A percentile compares a stretch with the other conserved stretches of the same genome.
phyloP scores from a whole-genome alignment of 2,888 invertebrate species.

The Eupeodes latifasciatus region DNA sequence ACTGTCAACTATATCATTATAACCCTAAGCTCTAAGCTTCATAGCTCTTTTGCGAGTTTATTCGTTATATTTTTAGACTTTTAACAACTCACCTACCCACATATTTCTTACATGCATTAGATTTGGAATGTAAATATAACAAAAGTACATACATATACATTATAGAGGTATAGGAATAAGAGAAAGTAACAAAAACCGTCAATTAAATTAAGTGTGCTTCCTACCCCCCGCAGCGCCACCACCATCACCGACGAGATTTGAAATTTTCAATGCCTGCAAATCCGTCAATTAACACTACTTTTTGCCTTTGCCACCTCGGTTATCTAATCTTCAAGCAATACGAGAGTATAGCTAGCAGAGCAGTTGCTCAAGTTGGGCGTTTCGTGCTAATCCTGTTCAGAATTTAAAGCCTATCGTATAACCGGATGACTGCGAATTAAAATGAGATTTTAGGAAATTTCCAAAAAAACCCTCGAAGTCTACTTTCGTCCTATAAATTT shows the following conservation, averaged over 20 bases:
- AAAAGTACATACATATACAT: too few relatives aligned
- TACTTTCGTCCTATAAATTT: neutral
- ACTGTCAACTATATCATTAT: neutral
- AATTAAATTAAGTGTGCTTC: conserved; percentile 17
- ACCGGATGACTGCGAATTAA: conserved; percentile 5
- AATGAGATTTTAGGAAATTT: neutral
- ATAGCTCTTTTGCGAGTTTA: neutral
- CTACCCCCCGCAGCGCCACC: neutral
- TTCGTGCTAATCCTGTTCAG: conserved; percentile 16
- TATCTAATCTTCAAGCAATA: conserved; percentile 14
- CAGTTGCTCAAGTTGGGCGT: neutral
- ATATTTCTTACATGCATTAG: too few relatives aligned
- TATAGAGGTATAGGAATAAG: neutral
- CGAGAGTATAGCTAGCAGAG: neutral
- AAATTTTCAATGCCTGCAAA: conserved; percentile 20
- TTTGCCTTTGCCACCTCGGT: conserved; percentile 26
- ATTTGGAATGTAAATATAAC: too few relatives aligned
- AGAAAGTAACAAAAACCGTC: conserved; percentile 1
- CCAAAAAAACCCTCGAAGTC: neutral
- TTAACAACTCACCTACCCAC: neutral
- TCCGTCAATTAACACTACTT: conserved; percentile 14
- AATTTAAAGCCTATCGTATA: neutral
- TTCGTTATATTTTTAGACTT: neutral
- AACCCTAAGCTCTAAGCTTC: neutral
- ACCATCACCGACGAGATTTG: neutral